Percentiles rank a stretch among this genome's conserved stretches.
Evolutionary conservation across 1,140 invertebrate genomes (phyloP).

Genomic region (Littorina saxatilis): DNA sequence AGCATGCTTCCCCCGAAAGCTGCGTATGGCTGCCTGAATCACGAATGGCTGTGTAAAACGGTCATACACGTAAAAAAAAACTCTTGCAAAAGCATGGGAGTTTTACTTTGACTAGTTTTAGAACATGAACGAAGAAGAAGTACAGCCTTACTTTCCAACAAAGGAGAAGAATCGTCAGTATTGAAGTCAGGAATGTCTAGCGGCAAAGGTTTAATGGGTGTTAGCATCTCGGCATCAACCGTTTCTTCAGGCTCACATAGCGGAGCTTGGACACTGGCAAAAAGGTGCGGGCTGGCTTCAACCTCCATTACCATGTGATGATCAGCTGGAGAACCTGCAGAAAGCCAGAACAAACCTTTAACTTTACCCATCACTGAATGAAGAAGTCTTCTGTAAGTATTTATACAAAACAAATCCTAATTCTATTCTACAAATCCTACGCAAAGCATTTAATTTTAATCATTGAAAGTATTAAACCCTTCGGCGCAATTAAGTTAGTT

Average conservation of each 20-base stretch:
- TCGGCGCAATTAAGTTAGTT: too few relatives aligned
- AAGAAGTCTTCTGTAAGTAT: too few relatives aligned
- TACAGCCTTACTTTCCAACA: slow-evolving; percentile 5
- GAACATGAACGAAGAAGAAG: too few relatives aligned
- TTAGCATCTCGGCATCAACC: not conserved
- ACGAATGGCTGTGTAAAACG: too few relatives aligned
- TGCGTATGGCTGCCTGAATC: too few relatives aligned
- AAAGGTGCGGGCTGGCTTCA: not conserved
- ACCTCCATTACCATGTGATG: not conserved
- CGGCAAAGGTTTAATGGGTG: not conserved
- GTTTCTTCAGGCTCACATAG: not conserved
- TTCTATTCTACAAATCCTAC: not conserved
- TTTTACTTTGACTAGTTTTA: too few relatives aligned
- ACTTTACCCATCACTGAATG: too few relatives aligned
- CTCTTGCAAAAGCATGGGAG: too few relatives aligned
- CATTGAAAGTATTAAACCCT: too few relatives aligned
- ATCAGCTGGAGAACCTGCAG: not conserved
- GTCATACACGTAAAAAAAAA: too few relatives aligned
- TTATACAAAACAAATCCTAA: not conserved
- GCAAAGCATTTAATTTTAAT: too few relatives aligned
- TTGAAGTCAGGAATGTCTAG: slow-evolving; percentile 5
- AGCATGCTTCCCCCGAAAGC: too few relatives aligned
- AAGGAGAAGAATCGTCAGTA: not conserved
- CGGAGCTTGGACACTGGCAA: not conserved
- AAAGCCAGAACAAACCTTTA: not conserved